Conservation (phyloP, 2,113 vertebrate genomes). For the Glareola pratincola region DNA sequence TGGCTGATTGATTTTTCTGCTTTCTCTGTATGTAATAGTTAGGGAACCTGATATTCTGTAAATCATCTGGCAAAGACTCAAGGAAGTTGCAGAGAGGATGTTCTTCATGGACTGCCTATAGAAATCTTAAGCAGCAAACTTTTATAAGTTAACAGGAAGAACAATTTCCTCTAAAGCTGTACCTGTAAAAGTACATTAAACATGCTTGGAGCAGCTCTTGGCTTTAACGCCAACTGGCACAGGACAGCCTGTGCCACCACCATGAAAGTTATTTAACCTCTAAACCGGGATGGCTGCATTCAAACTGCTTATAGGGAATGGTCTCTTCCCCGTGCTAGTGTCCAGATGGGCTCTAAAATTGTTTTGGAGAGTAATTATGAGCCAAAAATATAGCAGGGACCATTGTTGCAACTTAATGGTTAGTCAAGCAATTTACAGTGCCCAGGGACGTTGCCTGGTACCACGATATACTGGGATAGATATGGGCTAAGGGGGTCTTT, state of each 20-base stretch:
- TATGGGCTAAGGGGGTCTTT: not conserved
- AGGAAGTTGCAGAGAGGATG: not conserved
- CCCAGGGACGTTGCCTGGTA: not conserved
- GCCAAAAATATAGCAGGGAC: not conserved
- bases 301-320: not conserved
- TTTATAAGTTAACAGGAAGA: not conserved
- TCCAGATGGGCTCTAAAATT: not conserved
- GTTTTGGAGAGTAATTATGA: not conserved
- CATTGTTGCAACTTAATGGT: not conserved
- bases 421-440: not conserved
- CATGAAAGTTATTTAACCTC: not conserved
- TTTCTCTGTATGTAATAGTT: not conserved
- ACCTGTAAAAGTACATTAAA: not conserved
- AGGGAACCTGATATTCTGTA: not conserved
- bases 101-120: not conserved
- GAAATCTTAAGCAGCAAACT: not conserved
- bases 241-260: accelerated
- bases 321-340: not conserved
- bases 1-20: not conserved
- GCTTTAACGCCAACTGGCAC: not conserved
- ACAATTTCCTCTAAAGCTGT: not conserved
- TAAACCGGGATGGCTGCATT: not conserved
- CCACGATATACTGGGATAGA: not conserved
- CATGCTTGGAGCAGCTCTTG: not conserved
- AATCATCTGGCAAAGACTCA: not conserved